Evolutionary conservation across 2,888 invertebrate species (phyloP).

Genomic region (Drosophila kuntzei): DNA sequence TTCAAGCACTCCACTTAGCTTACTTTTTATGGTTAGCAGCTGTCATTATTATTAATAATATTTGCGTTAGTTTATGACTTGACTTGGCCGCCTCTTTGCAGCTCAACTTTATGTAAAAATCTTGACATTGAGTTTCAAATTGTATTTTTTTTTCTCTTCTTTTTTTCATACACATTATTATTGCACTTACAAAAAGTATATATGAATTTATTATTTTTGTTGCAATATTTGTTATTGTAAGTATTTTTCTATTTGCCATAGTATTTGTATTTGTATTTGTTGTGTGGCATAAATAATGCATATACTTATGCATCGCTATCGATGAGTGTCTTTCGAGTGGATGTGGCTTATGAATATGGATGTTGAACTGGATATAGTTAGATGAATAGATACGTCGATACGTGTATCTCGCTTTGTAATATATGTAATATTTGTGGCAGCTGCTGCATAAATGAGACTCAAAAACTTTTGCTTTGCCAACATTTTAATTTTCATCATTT

Average conservation of each 20-base stretch:
- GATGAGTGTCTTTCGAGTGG: constrained; percentile 32
- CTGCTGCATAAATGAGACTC: constrained; percentile 45
- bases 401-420: no score
- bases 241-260: constrained; percentile 10
- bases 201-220: constrained; percentile 31
- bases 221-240: constrained; percentile 18
- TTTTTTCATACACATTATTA: constrained; percentile 32
- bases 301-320: constrained; percentile 52
- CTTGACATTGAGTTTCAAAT: constrained; percentile 66
- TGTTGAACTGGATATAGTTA: constrained; percentile 39
- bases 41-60: constrained; percentile 57
- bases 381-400: constrained; percentile 29
- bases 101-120: constrained; percentile 47
- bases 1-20: neutral
- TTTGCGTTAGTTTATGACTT: constrained; percentile 54
- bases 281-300: constrained; percentile 65
- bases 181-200: constrained; percentile 54
- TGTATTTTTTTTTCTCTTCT: constrained; percentile 23
- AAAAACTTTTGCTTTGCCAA: constrained; percentile 26
- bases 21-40: constrained; percentile 18
- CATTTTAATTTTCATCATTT: constrained; percentile 53
- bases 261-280: constrained; percentile 29
- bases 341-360: constrained; percentile 59
- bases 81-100: constrained; percentile 30
- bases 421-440: constrained; percentile 23